These are phyloP conservation scores for Watsonalla binaria DNA, from an alignment of 2,888 invertebrate genomes.

Conservation along the genomic window DNA sequence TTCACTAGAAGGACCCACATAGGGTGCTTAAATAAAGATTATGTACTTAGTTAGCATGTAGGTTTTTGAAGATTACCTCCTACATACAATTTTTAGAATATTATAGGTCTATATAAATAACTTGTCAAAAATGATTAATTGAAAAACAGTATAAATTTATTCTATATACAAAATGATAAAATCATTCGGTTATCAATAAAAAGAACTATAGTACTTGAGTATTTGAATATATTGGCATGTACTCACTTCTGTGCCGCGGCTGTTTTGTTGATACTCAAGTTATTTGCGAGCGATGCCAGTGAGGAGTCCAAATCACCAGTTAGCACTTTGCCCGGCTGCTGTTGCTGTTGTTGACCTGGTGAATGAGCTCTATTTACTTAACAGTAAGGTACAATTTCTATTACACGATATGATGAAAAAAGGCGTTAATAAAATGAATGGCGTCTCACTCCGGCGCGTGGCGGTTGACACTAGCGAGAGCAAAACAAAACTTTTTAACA, in stretches of 20 bases:
- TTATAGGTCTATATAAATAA: too few species aligned
- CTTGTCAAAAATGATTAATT: too few species aligned
- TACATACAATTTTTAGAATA: too few species aligned
- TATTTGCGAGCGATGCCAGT: conserved; percentile 94
- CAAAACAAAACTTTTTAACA: too few species aligned
- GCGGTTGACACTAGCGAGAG: too few species aligned
- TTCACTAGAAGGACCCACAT: too few species aligned
- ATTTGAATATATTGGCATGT: not conserved
- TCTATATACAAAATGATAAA: conserved; percentile 9
- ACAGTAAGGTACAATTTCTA: not conserved
- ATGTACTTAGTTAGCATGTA: too few species aligned
- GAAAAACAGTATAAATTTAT: too few species aligned
- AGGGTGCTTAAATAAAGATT: too few species aligned
- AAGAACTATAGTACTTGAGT: not conserved
- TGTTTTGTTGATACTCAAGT: conserved; percentile 91
- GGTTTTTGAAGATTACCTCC: too few species aligned
- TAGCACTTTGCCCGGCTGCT: conserved; percentile 84
- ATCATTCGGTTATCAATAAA: conserved; percentile 7
- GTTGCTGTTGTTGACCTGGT: conserved; percentile 58
- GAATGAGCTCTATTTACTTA: not conserved
- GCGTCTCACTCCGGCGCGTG: too few species aligned
- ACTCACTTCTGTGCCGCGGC: conserved; percentile 85
- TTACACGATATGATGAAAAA: not conserved
- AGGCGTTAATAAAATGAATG: too few species aligned
- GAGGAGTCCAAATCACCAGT: conserved; percentile 97